Evolutionary conservation across 2,113 vertebrate genomes (phyloP).

Genomic region (Nematolebias whitei): DNA sequence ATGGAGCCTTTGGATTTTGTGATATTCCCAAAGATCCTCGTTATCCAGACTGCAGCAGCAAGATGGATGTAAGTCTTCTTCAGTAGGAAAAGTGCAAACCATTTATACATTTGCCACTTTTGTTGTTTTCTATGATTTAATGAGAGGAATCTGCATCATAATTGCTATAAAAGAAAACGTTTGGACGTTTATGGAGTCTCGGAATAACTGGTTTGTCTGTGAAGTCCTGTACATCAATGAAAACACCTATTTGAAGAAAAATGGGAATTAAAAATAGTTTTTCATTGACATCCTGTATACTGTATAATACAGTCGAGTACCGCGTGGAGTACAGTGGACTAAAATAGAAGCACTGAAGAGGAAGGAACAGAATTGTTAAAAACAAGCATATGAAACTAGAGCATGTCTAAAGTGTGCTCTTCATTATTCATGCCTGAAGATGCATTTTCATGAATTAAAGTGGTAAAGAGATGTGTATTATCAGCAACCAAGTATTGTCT

Average conservation of each 20-base stretch:
- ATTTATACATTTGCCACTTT: conserved; percentile 3
- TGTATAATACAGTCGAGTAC: background rate
- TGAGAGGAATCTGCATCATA: conserved; percentile 28
- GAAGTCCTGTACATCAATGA: background rate
- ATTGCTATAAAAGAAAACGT: conserved; percentile 25
- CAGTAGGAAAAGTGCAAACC: conserved; percentile 18
- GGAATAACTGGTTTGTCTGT: no score
- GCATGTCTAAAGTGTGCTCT: background rate
- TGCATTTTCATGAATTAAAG: no score
- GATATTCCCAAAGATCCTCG: conserved; percentile 91
- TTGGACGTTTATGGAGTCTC: background rate
- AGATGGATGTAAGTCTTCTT: conserved; percentile 90
- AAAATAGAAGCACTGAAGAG: background rate
- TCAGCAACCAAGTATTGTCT: background rate
- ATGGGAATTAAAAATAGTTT: background rate
- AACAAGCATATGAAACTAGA: background rate
- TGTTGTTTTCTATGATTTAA: conserved; percentile 13
- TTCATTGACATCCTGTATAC: background rate
- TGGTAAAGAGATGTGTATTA: background rate
- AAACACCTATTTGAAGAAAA: background rate
- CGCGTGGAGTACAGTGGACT: background rate
- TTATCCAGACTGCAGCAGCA: conserved; percentile 92
- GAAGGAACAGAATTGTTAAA: background rate
- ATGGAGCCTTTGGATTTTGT: conserved; percentile 87
- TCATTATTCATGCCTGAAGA: background rate